phyloP scores from a whole-genome alignment of 2,888 invertebrate species.

The Drosophila birchii region DNA sequence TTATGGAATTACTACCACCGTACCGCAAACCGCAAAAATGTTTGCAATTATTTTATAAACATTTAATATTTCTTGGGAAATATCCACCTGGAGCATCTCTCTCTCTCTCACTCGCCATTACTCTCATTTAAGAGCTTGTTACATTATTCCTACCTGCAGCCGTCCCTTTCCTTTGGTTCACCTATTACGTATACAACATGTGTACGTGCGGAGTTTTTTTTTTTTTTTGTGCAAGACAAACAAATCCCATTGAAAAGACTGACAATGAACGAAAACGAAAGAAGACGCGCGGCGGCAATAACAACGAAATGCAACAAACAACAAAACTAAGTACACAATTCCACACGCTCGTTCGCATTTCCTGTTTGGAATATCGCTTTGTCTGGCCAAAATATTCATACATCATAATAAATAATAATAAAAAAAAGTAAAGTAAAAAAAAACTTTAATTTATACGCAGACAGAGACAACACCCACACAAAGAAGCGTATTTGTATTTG shows the following conservation, averaged over 20 bases:
- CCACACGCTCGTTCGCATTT: slow-evolving; percentile 75
- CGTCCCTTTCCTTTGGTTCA: slow-evolving; percentile 28
- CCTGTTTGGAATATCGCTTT: slow-evolving; percentile 73
- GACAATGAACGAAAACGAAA: slow-evolving; percentile 54
- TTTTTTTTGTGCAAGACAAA: slow-evolving; percentile 28
- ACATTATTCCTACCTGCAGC: slow-evolving; percentile 20
- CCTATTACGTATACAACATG: slow-evolving; percentile 33
- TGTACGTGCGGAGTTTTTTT: slow-evolving; percentile 38
- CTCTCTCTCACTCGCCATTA: slow-evolving; percentile 11
- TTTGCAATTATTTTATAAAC: not conserved
- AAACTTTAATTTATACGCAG: slow-evolving; percentile 62
- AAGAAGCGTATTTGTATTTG: slow-evolving; percentile 8
- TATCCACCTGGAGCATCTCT: not conserved
- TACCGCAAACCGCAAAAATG: too few species aligned
- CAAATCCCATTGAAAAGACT: slow-evolving; percentile 41
- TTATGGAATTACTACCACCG: not conserved
- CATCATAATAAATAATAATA: slow-evolving; percentile 54
- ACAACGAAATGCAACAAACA: slow-evolving; percentile 15
- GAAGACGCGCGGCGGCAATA: slow-evolving; percentile 30
- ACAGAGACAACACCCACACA: slow-evolving; percentile 48
- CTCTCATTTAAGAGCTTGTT: slow-evolving; percentile 8
- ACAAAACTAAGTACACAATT: slow-evolving; percentile 61
- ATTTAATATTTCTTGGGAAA: not conserved
- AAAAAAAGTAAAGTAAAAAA: slow-evolving; percentile 19
- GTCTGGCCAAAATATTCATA: slow-evolving; percentile 69